Evolutionary conservation across 2,888 invertebrate species (phyloP).

Genomic region (Drosophila limbata): DNA sequence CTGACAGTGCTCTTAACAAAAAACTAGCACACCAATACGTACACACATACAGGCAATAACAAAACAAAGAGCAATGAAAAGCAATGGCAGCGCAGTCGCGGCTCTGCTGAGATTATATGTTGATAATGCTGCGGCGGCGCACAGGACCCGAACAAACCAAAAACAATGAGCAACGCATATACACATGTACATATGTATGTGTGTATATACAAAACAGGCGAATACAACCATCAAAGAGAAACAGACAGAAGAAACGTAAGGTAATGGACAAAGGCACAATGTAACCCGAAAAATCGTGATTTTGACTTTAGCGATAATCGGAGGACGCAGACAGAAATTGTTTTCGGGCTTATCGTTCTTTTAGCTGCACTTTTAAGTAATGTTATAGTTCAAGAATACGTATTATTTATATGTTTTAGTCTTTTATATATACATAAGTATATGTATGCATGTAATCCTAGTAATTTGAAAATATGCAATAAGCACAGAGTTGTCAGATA

Average conservation of each 20-base stretch:
- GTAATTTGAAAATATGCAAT: slow-evolving; percentile 29
- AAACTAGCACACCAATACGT: slow-evolving; percentile 23
- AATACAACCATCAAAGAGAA: slow-evolving; percentile 31
- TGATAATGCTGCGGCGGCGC: slow-evolving; percentile 72
- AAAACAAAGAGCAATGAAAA: slow-evolving; percentile 54
- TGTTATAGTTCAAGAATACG: slow-evolving; percentile 28
- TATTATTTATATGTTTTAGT: not conserved
- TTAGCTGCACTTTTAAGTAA: slow-evolving; percentile 37
- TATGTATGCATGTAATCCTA: slow-evolving; percentile 27
- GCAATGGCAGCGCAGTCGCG: slow-evolving; percentile 68
- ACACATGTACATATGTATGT: slow-evolving; percentile 10
- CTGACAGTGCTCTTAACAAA: slow-evolving; percentile 46
- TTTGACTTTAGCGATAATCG: slow-evolving; percentile 74
- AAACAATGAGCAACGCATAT: slow-evolving; percentile 39
- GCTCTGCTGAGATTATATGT: slow-evolving; percentile 67
- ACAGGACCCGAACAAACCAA: slow-evolving; percentile 55
- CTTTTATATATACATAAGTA: slow-evolving; percentile 1
- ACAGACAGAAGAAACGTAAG: slow-evolving; percentile 21
- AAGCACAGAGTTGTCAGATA: slow-evolving; percentile 38
- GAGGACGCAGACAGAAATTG: slow-evolving; percentile 40
- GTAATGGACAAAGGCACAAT: slow-evolving; percentile 52
- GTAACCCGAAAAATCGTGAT: slow-evolving; percentile 68
- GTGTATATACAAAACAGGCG: slow-evolving; percentile 15
- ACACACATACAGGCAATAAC: slow-evolving; percentile 13
- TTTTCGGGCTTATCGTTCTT: slow-evolving; percentile 22